phyloP scores from a whole-genome alignment of 2,888 invertebrate species.

The Bugula neritina region DNA sequence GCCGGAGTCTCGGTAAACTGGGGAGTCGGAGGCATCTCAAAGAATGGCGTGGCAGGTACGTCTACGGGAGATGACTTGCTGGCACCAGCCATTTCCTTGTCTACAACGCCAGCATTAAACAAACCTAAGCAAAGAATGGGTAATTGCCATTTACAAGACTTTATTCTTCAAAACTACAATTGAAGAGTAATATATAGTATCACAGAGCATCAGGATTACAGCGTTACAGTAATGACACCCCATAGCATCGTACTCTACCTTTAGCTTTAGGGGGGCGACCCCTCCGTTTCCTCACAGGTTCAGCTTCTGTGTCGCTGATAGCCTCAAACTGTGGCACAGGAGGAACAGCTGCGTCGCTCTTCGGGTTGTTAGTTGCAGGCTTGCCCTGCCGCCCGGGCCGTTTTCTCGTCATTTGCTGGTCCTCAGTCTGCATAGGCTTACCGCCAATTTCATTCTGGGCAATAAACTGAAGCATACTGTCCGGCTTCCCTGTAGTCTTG shows the following conservation, averaged over 20 bases:
- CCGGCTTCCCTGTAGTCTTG: slow-evolving; percentile 7
- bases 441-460: slow-evolving; percentile 9
- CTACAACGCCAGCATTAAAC: too few relatives aligned
- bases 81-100: too few relatives aligned
- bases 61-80: not conserved
- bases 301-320: not conserved
- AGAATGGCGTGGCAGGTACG: slow-evolving; percentile 9
- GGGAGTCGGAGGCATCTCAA: slow-evolving; percentile 13
- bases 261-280: not conserved
- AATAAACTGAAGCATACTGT: slow-evolving; percentile 19
- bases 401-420: not conserved
- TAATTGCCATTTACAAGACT: too few relatives aligned
- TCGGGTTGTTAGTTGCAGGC: not conserved
- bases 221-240: too few relatives aligned
- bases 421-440: not conserved
- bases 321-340: not conserved
- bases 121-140: too few relatives aligned
- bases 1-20: not conserved
- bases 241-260: not conserved
- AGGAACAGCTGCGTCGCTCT: not conserved
- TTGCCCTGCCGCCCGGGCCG: not conserved
- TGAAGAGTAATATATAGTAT: too few relatives aligned
- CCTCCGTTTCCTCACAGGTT: not conserved
- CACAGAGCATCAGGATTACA: too few relatives aligned
- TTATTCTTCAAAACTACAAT: too few relatives aligned